A percentile compares a stretch with the other conserved stretches of the same genome.
These are phyloP conservation scores for Urophycis tenuis DNA, from an alignment of 2,797 vertebrate species.

Conservation along the genomic window DNA sequence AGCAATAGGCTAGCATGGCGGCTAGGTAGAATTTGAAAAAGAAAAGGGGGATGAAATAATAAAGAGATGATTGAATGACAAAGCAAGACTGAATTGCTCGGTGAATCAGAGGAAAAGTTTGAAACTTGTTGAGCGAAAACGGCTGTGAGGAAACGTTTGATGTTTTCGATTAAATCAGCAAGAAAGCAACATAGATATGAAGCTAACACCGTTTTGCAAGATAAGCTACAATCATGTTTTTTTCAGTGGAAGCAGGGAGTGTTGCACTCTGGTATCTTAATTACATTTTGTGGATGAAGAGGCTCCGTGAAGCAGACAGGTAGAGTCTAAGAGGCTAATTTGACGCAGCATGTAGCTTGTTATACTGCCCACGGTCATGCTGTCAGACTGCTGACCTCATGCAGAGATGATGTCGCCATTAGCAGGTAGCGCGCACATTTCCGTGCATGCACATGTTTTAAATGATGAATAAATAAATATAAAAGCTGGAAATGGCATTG, in stretches of 20 bases:
- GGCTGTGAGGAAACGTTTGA: neutral
- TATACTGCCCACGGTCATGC: slow-evolving; percentile 54
- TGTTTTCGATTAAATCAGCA: neutral
- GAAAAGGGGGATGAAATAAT: neutral
- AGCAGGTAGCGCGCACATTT: slow-evolving; percentile 16
- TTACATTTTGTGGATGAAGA: neutral
- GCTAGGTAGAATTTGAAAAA: slow-evolving; percentile 13
- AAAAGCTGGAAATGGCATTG: neutral
- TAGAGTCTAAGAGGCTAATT: neutral
- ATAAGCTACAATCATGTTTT: neutral
- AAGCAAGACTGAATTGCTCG: slow-evolving; percentile 28
- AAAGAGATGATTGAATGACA: slow-evolving; percentile 16
- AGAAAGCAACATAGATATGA: neutral
- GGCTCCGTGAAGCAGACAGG: neutral
- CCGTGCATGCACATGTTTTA: slow-evolving; percentile 43
- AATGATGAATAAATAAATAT: slow-evolving; percentile 4
- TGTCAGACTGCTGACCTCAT: slow-evolving; percentile 51
- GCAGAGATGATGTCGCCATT: slow-evolving; percentile 41
- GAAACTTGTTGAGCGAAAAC: neutral
- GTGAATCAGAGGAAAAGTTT: slow-evolving; percentile 35
- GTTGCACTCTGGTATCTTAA: neutral
- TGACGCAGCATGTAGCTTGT: slow-evolving; percentile 15
- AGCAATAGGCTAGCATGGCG: slow-evolving; percentile 35
- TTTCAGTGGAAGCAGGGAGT: slow-evolving; percentile 2
- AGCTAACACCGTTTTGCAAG: neutral